Evolutionary conservation across 2,797 vertebrate genomes (phyloP).

Genomic region (Artibeus jamaicensis): DNA sequence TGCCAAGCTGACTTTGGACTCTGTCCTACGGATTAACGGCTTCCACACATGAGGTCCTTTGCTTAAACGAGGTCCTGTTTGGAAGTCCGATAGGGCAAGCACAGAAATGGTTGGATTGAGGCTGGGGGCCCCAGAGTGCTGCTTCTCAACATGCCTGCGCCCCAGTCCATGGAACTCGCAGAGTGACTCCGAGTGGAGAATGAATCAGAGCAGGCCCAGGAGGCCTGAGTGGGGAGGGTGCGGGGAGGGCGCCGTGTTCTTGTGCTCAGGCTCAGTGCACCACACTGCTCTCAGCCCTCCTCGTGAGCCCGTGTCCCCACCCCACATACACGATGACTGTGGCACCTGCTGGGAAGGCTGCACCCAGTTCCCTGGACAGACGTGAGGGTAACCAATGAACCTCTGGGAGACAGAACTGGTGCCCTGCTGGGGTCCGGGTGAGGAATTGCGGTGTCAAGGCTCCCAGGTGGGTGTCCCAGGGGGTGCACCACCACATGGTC

Average conservation of each 20-base stretch:
- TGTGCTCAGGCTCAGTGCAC: not conserved
- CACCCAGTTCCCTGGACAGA: not conserved
- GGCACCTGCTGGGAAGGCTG: not conserved
- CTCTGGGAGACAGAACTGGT: not conserved
- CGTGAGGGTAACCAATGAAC: not conserved
- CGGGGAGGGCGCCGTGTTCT: not conserved
- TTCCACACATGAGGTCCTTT: slow-evolving; percentile 12
- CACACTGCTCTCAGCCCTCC: no score
- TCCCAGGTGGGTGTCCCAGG: not conserved
- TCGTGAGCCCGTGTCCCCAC: accelerated
- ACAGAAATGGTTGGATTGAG: not conserved
- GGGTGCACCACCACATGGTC: not conserved
- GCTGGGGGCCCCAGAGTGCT: not conserved
- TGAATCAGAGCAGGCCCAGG: not conserved
- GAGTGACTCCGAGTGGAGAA: not conserved
- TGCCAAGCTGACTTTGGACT: not conserved
- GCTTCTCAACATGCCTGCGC: not conserved
- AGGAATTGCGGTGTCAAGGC: not conserved
- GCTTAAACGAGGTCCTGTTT: not conserved
- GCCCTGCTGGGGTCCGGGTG: not conserved
- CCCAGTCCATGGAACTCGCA: not conserved
- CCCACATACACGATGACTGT: not conserved
- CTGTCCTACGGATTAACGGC: not conserved
- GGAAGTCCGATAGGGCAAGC: not conserved
- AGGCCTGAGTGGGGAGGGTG: not conserved